A percentile compares a stretch with the other conserved stretches of the same genome.
phyloP scores from a whole-genome alignment of 2,797 vertebrate genomes.

The Meriones psammophilus region DNA sequence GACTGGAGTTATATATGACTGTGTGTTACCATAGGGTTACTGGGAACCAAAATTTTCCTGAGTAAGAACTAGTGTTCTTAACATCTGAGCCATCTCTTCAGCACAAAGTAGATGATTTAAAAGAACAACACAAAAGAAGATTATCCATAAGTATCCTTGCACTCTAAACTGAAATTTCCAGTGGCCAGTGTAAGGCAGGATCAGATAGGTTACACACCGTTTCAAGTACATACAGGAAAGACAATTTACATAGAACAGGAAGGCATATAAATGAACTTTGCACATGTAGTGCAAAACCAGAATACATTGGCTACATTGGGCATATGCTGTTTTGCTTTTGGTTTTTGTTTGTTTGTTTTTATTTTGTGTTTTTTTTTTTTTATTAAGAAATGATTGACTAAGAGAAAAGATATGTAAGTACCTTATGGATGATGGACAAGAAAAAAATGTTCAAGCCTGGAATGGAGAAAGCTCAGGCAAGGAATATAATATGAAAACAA shows the following conservation, averaged over 20 bases:
- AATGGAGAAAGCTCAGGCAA: neutral
- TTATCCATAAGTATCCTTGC: neutral
- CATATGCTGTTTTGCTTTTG: too few relatives aligned
- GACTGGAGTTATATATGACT: too few relatives aligned
- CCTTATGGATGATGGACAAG: neutral
- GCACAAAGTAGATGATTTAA: neutral
- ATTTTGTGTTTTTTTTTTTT: too few relatives aligned
- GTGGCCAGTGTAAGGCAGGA: neutral
- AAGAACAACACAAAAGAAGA: neutral
- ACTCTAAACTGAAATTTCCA: neutral
- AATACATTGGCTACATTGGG: neutral
- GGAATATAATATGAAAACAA: neutral
- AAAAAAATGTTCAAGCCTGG: neutral
- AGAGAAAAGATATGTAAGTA: neutral
- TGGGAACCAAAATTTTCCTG: neutral
- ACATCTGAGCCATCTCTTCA: too few relatives aligned
- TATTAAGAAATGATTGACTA: neutral
- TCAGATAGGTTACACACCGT: rapidly evolving
- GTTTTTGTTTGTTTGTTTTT: too few relatives aligned
- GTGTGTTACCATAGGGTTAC: neutral
- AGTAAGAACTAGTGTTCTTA: neutral
- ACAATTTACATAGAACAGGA: neutral
- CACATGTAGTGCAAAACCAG: neutral
- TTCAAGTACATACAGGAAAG: neutral
- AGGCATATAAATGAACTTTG: neutral